Conservation (phyloP, 2,888 invertebrate species). For the Arctia plantaginis region DNA sequence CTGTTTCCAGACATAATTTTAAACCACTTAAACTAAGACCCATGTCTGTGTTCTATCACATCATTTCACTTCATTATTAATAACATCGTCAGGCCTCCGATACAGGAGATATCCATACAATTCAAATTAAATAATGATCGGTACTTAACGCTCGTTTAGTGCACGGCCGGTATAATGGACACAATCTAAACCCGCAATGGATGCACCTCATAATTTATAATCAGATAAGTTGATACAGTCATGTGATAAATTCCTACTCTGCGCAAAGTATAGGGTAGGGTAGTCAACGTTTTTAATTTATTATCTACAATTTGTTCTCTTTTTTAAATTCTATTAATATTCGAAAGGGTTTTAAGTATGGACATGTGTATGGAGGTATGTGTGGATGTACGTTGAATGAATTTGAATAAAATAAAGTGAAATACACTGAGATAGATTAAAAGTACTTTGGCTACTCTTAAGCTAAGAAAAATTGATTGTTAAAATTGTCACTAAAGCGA, state of each 20-base stretch:
- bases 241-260: slow-evolving; percentile 49
- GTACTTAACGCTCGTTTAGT: slow-evolving; percentile 38
- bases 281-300: neutral
- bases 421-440: no score
- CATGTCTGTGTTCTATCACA: neutral
- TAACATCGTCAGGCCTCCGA: slow-evolving; percentile 13
- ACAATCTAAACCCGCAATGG: slow-evolving; percentile 53
- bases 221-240: slow-evolving; percentile 56
- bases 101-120: slow-evolving; percentile 20
- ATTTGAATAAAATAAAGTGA: no score
- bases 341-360: no score
- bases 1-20: no score
- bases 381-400: no score
- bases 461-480: no score
- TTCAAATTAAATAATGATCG: slow-evolving; percentile 32
- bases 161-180: slow-evolving; percentile 50
- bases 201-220: slow-evolving; percentile 65
- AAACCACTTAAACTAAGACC: neutral
- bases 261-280: slow-evolving; percentile 33
- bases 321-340: no score
- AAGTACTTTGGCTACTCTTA: no score
- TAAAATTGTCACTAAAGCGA: no score
- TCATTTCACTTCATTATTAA: slow-evolving; percentile 15
- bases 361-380: no score
- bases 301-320: neutral